Percentiles rank a stretch among this genome's conserved stretches.
phyloP scores from a whole-genome alignment of 92 coral and sea anemone genomes.

The Siderastrea radians region DNA sequence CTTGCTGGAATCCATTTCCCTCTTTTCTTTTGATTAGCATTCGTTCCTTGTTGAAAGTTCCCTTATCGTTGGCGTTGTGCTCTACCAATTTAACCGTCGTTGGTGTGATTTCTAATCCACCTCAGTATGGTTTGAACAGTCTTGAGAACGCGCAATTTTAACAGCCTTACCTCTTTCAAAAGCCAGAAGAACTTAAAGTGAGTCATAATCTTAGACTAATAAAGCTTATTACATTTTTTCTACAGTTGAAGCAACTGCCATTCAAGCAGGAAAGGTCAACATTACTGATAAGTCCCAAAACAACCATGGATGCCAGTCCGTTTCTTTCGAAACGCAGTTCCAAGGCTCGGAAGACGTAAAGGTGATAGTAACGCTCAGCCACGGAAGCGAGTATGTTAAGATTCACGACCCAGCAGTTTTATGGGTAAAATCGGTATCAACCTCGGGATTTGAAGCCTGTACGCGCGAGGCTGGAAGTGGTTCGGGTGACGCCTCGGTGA shows the following conservation, averaged over 20 bases:
- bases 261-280: constrained; percentile 57
- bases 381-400: constrained; percentile 37
- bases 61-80: too few species aligned
- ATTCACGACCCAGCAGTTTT: constrained; percentile 59
- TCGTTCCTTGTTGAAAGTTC: too few species aligned
- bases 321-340: constrained; percentile 41
- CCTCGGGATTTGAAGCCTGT: constrained; percentile 57
- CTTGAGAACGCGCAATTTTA: too few species aligned
- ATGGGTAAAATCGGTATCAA: constrained; percentile 50
- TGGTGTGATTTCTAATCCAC: too few species aligned
- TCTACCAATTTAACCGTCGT: too few species aligned
- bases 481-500: constrained; percentile 35
- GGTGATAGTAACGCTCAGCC: constrained; percentile 44
- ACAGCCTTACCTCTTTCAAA: too few species aligned
- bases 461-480: constrained; percentile 57
- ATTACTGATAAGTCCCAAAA: constrained; percentile 30
- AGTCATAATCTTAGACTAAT: too few species aligned
- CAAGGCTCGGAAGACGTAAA: constrained; percentile 29
- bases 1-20: too few species aligned
- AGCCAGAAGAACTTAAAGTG: too few species aligned
- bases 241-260: background rate
- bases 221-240: background rate
- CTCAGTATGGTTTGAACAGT: too few species aligned
- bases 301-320: constrained; percentile 43
- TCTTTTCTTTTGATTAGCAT: too few species aligned